A percentile compares a stretch with the other conserved stretches of the same genome.
Conservation (phyloP, 2,797 vertebrate species). For the Gallinago stenura region DNA sequence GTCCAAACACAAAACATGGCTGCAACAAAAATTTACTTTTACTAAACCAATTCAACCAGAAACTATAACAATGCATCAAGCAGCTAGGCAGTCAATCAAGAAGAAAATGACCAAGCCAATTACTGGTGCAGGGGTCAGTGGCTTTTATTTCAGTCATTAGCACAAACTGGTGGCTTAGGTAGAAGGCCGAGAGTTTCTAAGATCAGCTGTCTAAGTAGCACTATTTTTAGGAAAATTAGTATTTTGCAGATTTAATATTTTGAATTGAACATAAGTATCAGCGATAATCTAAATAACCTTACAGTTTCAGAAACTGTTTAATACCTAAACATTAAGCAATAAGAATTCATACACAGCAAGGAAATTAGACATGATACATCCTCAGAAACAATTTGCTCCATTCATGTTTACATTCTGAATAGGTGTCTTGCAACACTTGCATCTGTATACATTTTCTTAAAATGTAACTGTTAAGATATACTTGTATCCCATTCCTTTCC, state of each 20-base stretch:
- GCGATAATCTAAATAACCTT: background rate
- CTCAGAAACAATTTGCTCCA: background rate
- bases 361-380: background rate
- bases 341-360: background rate
- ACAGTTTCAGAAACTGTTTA: background rate
- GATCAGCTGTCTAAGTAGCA: background rate
- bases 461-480: background rate
- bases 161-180: background rate
- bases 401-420: background rate
- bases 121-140: background rate
- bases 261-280: background rate
- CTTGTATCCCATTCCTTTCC: background rate
- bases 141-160: background rate
- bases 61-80: background rate
- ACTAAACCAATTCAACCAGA: background rate
- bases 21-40: background rate
- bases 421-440: background rate
- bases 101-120: background rate
- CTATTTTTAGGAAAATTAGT: background rate
- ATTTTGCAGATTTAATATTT: background rate
- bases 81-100: background rate
- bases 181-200: background rate
- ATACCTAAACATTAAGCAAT: background rate
- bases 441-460: background rate
- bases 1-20: background rate